These are phyloP conservation scores for Jacana jacana DNA, from an alignment of 2,113 vertebrate genomes.

Conservation along the genomic window DNA sequence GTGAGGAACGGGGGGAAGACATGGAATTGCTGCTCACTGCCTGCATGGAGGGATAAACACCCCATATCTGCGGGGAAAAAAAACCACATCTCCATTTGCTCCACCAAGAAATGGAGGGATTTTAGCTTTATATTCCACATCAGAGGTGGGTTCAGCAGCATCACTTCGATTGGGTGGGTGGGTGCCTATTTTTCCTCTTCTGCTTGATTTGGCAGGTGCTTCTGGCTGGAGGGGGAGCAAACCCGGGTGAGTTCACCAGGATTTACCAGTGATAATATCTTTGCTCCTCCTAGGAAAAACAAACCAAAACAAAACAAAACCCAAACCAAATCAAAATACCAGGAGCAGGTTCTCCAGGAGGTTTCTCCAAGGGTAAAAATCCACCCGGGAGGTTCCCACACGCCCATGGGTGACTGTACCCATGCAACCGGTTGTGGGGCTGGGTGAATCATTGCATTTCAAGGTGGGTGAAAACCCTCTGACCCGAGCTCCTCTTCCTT, in stretches of 20 bases:
- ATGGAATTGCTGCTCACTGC: fast-evolving
- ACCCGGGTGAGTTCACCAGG: background rate
- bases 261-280: fast-evolving
- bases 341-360: background rate
- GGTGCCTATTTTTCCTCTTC: background rate
- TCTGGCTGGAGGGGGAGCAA: background rate
- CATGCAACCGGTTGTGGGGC: background rate
- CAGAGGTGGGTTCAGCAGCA: fast-evolving
- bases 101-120: background rate
- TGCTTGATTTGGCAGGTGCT: background rate
- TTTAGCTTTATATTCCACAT: background rate
- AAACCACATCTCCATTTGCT: background rate
- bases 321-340: background rate
- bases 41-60: background rate
- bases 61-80: background rate
- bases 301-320: background rate
- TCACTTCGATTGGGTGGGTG: too few species aligned
- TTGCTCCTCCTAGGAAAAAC: background rate
- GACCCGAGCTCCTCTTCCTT: background rate
- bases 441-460: background rate
- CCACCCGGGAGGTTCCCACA: background rate
- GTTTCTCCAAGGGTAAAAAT: background rate
- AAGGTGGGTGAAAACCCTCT: background rate
- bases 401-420: background rate
- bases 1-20: background rate